These are phyloP conservation scores for Vulpes ferrilata DNA, from an alignment of 2,113 vertebrate genomes.

Conservation along the genomic window DNA sequence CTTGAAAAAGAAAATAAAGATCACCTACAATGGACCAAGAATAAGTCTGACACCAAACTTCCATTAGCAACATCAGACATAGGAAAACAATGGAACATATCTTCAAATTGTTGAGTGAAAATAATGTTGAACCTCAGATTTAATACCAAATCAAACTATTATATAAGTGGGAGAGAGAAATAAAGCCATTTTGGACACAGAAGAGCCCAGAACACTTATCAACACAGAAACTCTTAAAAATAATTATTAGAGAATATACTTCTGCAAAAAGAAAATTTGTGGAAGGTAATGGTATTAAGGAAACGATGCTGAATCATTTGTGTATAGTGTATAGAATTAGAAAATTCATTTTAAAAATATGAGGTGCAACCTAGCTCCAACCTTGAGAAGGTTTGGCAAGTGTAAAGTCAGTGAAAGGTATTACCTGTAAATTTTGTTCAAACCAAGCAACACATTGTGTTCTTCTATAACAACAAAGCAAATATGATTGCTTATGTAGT, in stretches of 20 bases:
- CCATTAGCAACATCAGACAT: not conserved
- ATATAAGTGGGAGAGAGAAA: not conserved
- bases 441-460: constrained; percentile 4
- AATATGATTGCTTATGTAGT: not conserved
- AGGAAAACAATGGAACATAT: not conserved
- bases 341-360: constrained; percentile 30
- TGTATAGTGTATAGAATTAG: not conserved
- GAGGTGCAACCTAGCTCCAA: not conserved
- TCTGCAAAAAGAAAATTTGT: not conserved
- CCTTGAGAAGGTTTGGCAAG: not conserved
- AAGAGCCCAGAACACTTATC: constrained; percentile 11
- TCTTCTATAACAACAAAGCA: not conserved
- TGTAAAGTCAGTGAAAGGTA: not conserved
- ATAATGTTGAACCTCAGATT: not conserved
- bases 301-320: not conserved
- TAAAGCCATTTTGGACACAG: not conserved
- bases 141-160: constrained; percentile 21
- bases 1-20: constrained; percentile 29
- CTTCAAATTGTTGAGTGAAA: constrained; percentile 16
- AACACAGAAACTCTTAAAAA: not conserved
- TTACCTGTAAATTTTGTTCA: not conserved
- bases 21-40: not conserved
- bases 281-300: not conserved
- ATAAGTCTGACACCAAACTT: not conserved
- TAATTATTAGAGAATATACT: constrained; percentile 30